phyloP scores from a whole-genome alignment of 1,140 invertebrate genomes.

The Drosophila fuyamai region DNA sequence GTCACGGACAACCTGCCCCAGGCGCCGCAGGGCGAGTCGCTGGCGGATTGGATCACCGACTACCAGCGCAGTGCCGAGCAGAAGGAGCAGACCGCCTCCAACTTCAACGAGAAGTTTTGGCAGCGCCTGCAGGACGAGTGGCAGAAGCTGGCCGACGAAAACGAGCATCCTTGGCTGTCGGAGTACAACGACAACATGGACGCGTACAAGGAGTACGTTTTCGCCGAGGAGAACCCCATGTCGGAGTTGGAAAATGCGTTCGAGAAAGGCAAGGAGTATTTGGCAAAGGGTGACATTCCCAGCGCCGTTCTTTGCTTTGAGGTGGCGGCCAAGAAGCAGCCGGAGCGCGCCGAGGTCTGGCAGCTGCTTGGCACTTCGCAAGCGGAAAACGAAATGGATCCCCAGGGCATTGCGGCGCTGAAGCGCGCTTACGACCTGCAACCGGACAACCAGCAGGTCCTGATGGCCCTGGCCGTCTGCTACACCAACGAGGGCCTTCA shows the following conservation, averaged over 20 bases:
- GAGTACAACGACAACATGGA: slow-evolving; percentile 88
- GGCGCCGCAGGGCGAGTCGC: slow-evolving; percentile 29
- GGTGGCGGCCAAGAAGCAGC: slow-evolving; percentile 95
- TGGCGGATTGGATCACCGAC: slow-evolving; percentile 72
- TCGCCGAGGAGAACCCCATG: slow-evolving; percentile 95
- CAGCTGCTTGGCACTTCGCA: slow-evolving; percentile 93
- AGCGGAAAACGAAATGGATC: slow-evolving; percentile 92
- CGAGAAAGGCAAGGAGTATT: slow-evolving; percentile 92
- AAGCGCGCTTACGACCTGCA: slow-evolving; percentile 94
- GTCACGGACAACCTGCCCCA: slow-evolving; percentile 54
- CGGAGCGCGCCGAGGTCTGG: slow-evolving; percentile 93
- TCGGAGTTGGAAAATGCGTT: slow-evolving; percentile 92
- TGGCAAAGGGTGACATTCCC: slow-evolving; percentile 95
- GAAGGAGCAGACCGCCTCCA: slow-evolving; percentile 77
- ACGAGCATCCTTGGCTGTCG: slow-evolving; percentile 88
- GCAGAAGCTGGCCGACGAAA: slow-evolving; percentile 88
- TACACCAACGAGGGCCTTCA: slow-evolving; percentile 97
- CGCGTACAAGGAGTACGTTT: slow-evolving; percentile 91
- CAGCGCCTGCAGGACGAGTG: slow-evolving; percentile 91
- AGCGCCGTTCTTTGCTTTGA: slow-evolving; percentile 98
- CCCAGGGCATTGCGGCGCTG: slow-evolving; percentile 94
- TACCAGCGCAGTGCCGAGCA: slow-evolving; percentile 78
- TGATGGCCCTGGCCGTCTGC: slow-evolving; percentile 96
- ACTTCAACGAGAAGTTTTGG: slow-evolving; percentile 89
- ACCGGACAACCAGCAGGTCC: slow-evolving; percentile 92